Evolutionary conservation across 2,888 invertebrate species (phyloP).

Genomic region (Zonitis immaculata): DNA sequence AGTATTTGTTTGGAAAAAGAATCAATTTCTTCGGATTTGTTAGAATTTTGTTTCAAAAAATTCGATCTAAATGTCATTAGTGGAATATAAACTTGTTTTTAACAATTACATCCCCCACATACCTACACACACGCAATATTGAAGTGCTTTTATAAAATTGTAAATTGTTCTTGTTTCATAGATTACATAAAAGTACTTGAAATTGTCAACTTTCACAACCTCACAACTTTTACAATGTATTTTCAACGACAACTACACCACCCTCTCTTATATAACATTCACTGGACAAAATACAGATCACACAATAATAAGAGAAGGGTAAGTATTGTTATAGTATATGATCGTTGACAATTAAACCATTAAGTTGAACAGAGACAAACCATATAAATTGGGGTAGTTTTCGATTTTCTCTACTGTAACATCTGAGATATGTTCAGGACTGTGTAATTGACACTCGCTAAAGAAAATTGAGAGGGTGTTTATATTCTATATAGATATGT

Average conservation of each 20-base stretch:
- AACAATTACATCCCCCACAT: not conserved
- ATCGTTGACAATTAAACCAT: not conserved
- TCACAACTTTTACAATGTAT: not conserved
- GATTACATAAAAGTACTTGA: not conserved
- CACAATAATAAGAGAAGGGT: not conserved
- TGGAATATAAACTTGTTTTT: not conserved
- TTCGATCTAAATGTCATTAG: not conserved
- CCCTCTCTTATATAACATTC: not conserved
- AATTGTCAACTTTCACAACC: not conserved
- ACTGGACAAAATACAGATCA: not conserved
- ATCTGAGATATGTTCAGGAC: constrained; percentile 4
- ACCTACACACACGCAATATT: too few relatives aligned
- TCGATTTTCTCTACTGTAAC: constrained; percentile 7
- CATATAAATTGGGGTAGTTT: not conserved
- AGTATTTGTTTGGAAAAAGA: too few relatives aligned
- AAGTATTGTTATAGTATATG: not conserved
- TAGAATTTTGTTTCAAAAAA: not conserved
- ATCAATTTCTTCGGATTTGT: too few relatives aligned
- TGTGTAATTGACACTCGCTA: constrained; percentile 4
- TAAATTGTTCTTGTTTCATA: not conserved
- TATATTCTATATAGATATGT: not conserved
- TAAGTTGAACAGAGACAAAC: not conserved
- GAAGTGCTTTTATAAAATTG: not conserved
- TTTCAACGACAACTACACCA: not conserved
- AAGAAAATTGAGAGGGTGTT: constrained; percentile 3